Base-by-base conservation (phyloP, 1,140 invertebrate genomes). In the Leptopilina clavipes region DNA sequence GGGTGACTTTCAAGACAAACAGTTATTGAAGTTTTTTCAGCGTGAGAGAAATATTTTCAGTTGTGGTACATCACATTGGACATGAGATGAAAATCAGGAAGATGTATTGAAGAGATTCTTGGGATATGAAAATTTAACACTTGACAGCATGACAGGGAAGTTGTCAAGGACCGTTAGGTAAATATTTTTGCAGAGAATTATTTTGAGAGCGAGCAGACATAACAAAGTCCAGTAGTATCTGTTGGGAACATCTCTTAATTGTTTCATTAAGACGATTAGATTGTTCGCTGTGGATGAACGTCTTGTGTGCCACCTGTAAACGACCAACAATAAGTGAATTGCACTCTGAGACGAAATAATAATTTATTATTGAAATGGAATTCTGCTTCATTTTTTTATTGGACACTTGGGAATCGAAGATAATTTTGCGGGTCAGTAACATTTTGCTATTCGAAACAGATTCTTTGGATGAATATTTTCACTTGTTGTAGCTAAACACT, bases 101-200 rank as follows among this genome's bases (percentile, higher is more conserved):
- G 37, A 40, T 73, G 76, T 40, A 48, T 73, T 76, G 76, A 74
- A 76, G 75, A 65, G 37, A 40, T 75, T 44, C 52, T 71, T 48
- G 48, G 74, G 25, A 56, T 73, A 79, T 78, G 74, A 73, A 78
- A 75, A 75, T 72, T 76, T 73, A 12, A 73, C 59, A 54, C 17
- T 43, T 45, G 56, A 17, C 22, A 59, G 48, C 6, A 14, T 59
- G 12, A 31, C 19, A 10, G 0, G 52, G 7, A 54, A 11, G 52
- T 17, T 11, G 52, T 18, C 52, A 54, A 54, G 52, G 8, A 40
- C 52, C 17, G 17, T 10, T 19, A 18, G 52, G 7, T 22, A 11
- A 31, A 73, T 73, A 31, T 59, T 31, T 31, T 31, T 44, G 48
- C 48, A 56, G 48, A 73, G 31, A 56, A 18, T 14, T 17, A 11